Evolutionary conservation across 2,113 vertebrate genomes (phyloP).

Genomic region (Corythaixoides concolor): DNA sequence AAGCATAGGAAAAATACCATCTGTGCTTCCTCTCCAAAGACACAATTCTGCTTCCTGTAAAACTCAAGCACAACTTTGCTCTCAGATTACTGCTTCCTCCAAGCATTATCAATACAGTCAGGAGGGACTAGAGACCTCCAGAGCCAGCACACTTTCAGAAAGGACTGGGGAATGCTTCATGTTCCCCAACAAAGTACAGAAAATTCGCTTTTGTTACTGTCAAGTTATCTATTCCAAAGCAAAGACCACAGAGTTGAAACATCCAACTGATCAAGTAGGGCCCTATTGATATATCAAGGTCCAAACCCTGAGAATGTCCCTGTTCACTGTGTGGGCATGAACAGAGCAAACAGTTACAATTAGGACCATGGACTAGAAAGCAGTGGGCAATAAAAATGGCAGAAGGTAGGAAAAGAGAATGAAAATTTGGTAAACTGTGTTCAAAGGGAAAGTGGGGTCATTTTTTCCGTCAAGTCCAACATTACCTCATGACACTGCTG

Average conservation of each 20-base stretch:
- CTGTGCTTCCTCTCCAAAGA: slow-evolving; percentile 20
- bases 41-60: neutral
- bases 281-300: rapidly evolving
- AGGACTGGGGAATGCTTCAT: neutral
- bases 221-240: neutral
- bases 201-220: neutral
- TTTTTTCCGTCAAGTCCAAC: neutral
- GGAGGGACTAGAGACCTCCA: neutral
- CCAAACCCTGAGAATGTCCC: neutral
- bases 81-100: neutral
- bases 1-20: neutral
- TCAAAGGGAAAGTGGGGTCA: neutral
- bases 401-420: neutral
- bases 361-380: neutral
- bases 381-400: neutral
- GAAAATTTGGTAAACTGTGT: neutral
- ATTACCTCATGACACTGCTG: no score
- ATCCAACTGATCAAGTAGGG: neutral
- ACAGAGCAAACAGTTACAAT: neutral
- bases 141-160: neutral
- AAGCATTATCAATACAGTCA: neutral
- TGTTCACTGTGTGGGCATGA: neutral
- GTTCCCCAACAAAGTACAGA: neutral
- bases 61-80: neutral
- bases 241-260: neutral